Conservation (phyloP, 2,797 vertebrate species). For the Catharus ustulatus region DNA sequence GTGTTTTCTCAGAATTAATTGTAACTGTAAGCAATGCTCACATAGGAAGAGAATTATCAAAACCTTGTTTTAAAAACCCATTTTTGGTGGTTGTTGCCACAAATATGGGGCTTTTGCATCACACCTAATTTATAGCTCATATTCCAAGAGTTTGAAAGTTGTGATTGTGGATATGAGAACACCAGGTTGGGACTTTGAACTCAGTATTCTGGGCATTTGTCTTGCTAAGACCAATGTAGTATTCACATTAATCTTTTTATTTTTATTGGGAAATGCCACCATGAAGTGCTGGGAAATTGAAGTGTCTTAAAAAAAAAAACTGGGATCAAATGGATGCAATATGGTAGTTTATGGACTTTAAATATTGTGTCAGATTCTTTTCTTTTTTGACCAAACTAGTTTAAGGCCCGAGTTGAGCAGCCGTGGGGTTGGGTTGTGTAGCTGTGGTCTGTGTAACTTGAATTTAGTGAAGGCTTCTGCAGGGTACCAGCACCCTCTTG, state of each 20-base stretch:
- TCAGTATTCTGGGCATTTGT: not conserved
- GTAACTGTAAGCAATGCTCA: not conserved
- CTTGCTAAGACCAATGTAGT: not conserved
- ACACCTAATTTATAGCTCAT: not conserved
- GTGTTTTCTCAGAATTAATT: not conserved
- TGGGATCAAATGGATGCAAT: not conserved
- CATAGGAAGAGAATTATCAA: not conserved
- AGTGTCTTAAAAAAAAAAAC: not conserved
- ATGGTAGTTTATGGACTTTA: not conserved
- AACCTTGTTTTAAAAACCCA: not conserved
- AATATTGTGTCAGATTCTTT: not conserved
- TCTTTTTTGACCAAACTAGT: not conserved
- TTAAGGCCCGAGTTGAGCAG: accelerated
- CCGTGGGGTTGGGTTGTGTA: accelerated
- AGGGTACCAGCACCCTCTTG: conserved; percentile 34
- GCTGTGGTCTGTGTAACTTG: not conserved
- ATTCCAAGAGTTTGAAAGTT: not conserved
- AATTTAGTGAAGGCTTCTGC: not conserved
- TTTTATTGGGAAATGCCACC: not conserved
- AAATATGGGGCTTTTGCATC: not conserved
- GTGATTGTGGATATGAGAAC: not conserved
- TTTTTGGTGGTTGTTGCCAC: not conserved
- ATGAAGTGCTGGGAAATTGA: not conserved
- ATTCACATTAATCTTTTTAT: not conserved
- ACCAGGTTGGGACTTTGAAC: not conserved